phyloP scores from a whole-genome alignment of 2,888 invertebrate species.

The Lucinisca nassula region DNA sequence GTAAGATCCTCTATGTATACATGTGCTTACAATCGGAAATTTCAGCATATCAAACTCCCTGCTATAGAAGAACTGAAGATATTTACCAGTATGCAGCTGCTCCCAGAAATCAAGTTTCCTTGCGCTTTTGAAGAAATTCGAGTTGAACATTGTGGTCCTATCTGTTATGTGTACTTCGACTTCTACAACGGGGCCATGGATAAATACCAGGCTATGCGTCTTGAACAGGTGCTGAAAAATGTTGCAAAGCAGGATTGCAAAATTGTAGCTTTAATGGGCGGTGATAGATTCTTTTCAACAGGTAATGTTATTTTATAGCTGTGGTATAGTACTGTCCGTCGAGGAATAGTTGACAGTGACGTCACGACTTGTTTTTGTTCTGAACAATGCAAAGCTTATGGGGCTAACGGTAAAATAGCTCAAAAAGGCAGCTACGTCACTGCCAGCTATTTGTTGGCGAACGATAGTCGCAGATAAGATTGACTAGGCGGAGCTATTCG shows the following conservation, averaged over 20 bases:
- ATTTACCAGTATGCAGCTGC: neutral
- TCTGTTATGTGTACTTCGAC: constrained; percentile 55
- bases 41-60: neutral
- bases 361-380: no score
- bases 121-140: neutral
- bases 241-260: constrained; percentile 29
- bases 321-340: no score
- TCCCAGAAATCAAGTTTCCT: neutral
- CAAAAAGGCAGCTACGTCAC: no score
- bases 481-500: no score
- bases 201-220: constrained; percentile 30
- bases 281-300: constrained; percentile 57
- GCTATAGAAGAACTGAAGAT: neutral
- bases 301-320: constrained; percentile 2
- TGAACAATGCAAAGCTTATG: no score
- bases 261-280: constrained; percentile 61
- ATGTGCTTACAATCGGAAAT: no score
- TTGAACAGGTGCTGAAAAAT: constrained; percentile 8
- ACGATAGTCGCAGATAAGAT: no score
- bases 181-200: constrained; percentile 68
- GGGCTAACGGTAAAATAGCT: no score
- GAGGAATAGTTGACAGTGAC: no score
- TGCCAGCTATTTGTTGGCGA: no score
- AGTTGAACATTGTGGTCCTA: neutral
- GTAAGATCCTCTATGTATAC: no score